Conservation (phyloP, 1,140 invertebrate genomes). For the Drosophila erecta region DNA sequence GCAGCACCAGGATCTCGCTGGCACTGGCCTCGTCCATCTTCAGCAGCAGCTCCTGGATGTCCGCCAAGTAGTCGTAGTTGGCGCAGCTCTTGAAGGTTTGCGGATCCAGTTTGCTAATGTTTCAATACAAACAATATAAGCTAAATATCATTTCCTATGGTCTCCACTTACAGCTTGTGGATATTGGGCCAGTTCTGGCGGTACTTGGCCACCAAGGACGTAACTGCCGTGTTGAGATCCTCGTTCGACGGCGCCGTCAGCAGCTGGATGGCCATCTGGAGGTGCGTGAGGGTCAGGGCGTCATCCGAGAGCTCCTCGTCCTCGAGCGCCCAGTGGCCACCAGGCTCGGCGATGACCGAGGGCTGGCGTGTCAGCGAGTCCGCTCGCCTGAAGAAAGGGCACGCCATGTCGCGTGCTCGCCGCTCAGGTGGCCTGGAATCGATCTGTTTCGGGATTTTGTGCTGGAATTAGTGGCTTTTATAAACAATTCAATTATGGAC, state of each 20-base stretch:
- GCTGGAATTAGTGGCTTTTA: background rate
- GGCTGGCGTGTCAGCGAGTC: conserved; percentile 78
- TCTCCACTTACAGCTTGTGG: conserved; percentile 71
- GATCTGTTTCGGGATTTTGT: conserved; percentile 17
- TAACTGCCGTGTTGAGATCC: conserved; percentile 81
- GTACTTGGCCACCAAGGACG: conserved; percentile 77
- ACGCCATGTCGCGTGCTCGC: conserved; percentile 78
- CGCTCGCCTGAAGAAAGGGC: conserved; percentile 81
- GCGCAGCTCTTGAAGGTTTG: conserved; percentile 76
- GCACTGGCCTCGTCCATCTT: conserved; percentile 85
- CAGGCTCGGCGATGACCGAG: conserved; percentile 75
- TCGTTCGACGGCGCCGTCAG: conserved; percentile 86
- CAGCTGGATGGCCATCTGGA: conserved; percentile 87
- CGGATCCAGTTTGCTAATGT: conserved; percentile 67
- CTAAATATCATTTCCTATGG: background rate
- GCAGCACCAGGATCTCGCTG: conserved; percentile 86
- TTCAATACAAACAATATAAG: too few relatives aligned
- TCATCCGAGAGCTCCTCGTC: conserved; percentile 79
- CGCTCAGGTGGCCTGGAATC: conserved; percentile 7
- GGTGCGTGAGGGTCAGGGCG: conserved; percentile 85
- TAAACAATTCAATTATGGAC: conserved; percentile 32
- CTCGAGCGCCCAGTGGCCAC: conserved; percentile 75
- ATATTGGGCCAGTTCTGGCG: conserved; percentile 81
- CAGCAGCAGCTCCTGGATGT: conserved; percentile 81
- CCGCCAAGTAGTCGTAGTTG: conserved; percentile 83